Conservation (phyloP, 1,140 invertebrate species). For the Uloborus diversus region DNA sequence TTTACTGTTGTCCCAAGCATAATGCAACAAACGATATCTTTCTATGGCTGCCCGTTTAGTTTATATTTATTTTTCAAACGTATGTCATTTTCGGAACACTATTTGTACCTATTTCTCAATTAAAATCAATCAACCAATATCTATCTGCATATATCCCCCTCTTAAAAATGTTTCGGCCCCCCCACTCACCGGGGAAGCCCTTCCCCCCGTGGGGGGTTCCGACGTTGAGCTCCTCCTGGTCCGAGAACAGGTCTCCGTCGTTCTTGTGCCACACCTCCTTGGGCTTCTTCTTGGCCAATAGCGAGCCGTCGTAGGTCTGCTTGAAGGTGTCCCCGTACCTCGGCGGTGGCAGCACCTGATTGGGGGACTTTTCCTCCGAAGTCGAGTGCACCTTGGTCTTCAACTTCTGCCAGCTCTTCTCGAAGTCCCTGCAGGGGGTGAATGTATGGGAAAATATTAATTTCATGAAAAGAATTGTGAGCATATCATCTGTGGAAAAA, state of each 20-base stretch:
- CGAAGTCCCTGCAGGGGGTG: background rate
- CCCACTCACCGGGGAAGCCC: conserved; percentile 28
- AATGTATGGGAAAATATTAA: no score
- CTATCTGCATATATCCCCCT: no score
- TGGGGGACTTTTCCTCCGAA: conserved; percentile 29
- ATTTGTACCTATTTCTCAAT: no score
- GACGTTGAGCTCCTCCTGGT: conserved; percentile 48
- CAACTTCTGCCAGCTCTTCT: background rate
- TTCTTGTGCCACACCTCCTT: conserved; percentile 27
- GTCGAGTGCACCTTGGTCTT: conserved; percentile 11
- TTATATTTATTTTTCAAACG: no score
- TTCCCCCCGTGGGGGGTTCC: conserved; percentile 50
- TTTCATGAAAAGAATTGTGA: no score
- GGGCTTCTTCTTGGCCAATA: conserved; percentile 18
- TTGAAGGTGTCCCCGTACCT: conserved; percentile 33
- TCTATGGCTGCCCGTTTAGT: no score
- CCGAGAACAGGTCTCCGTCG: conserved; percentile 36
- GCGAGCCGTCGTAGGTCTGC: conserved; percentile 34
- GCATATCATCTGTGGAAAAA: no score
- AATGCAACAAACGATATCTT: no score
- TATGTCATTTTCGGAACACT: no score
- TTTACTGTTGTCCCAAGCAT: no score
- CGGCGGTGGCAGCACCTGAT: conserved; percentile 22
- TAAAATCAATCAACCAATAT: no score
- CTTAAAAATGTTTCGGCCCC: no score